Base-by-base conservation (phyloP, 1,140 invertebrate species). In the Aphis craccivora region DNA sequence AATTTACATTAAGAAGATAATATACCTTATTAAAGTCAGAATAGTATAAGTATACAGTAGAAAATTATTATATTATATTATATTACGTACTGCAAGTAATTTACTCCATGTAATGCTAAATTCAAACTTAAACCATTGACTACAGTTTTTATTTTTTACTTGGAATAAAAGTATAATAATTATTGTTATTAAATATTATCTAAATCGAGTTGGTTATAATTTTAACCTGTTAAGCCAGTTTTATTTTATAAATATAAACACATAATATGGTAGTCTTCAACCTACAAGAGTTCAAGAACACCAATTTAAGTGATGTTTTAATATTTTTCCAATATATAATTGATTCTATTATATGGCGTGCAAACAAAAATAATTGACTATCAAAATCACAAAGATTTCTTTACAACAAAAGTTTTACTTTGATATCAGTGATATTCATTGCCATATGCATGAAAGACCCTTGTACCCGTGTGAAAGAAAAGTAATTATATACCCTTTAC, bases 311-410 rank as follows among this genome's bases (percentile, higher is more conserved):
- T 37, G 8, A 81, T 37, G 2, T 67, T 67, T 40, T 40, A 40
- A 84, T 45, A 45, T 86, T n/a, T 45, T 3, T 5, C 4, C 84
- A 30, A 48, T 45, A 87, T 87, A 87, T 87, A 87, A 87, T 48
- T 87, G 14, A 30, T 25, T 48, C 9, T 5, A 48, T n/a, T 37
- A 83, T 40, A 37, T 40, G 37, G 81, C 81, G 81, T 83, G 37
- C 37, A 83, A 83, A 83, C 18, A 37, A 37, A 83, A 83, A 83
- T 37, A 83, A 83, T 83, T 83, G 81, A 83, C n/a, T 22, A 83
- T 37, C 37, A 40, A 37, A 23, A 83, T 83, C 35, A 83, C 81
- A 83, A 83, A 83, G 81, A 35, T 37, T 83, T 83, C 35, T 83
- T 83, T 83, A 20, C 14, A 40, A 40, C 35, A 83, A 83, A 83